These are phyloP conservation scores for Thamnaconus septentrionalis DNA, from an alignment of 2,113 vertebrate genomes.

Conservation along the genomic window DNA sequence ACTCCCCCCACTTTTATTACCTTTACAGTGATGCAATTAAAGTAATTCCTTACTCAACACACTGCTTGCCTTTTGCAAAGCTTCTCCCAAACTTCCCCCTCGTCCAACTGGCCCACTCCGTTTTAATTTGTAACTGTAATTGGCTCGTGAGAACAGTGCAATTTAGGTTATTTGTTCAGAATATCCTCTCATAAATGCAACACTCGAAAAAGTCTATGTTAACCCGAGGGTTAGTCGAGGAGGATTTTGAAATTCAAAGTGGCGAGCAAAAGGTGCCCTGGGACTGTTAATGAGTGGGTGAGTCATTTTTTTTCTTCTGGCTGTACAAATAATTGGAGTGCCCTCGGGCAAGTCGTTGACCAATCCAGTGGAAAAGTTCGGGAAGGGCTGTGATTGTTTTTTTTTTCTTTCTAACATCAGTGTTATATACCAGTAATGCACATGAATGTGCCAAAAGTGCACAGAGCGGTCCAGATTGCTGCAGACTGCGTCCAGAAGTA, in stretches of 20 bases:
- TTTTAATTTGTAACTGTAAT: conserved; percentile 18
- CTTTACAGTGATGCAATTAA: conserved; percentile 31
- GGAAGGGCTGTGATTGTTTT: conserved; percentile 1
- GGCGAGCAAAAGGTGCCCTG: no score
- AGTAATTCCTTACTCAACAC: conserved; percentile 26
- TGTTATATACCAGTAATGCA: no score
- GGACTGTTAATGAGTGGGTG: background rate
- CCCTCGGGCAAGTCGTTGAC: conserved; percentile 48
- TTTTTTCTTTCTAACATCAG: no score
- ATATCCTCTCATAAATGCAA: background rate
- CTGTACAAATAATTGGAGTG: conserved; percentile 26
- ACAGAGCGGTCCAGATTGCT: no score
- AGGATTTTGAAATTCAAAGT: no score
- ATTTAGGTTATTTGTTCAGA: conserved; percentile 2
- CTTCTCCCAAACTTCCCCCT: conserved; percentile 4
- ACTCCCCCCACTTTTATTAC: conserved; percentile 10
- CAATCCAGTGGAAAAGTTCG: conserved; percentile 17
- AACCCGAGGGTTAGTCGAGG: no score
- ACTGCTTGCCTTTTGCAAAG: conserved; percentile 10
- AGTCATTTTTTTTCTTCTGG: conserved; percentile 37
- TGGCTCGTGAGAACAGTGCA: conserved; percentile 1
- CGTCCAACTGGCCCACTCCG: background rate
- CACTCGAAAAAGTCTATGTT: no score
- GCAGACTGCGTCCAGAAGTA: no score
- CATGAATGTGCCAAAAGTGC: no score